Base-by-base conservation (phyloP, 2,797 vertebrate species). In the Sciaenops ocellatus region DNA sequence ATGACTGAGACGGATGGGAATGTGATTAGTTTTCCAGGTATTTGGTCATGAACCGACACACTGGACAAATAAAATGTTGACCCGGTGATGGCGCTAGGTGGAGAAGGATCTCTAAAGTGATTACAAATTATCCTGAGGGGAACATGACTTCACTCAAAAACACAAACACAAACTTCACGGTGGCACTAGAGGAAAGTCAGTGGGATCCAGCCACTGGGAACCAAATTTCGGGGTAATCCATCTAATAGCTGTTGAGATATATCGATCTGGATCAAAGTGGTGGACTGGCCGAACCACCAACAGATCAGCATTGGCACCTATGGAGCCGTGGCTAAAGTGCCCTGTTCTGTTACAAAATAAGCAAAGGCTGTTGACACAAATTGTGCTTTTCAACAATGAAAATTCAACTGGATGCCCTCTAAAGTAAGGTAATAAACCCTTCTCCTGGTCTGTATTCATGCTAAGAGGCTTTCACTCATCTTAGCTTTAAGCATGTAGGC, bases 51-150 rank as follows among this genome's bases (percentile, higher is more conserved):
- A 47, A 24, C 30, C 30, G 30, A 34, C 8, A 38, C 34, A 3
- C 34, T 38, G 34, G 34, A 38, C 52, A 54, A 22, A 52, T 55
- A 7, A 16, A 16, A 3, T 16, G 13, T 17, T 28, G 22, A 42
- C 22, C 4, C 8, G 8, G 8, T 28, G 11, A 41, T 22, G 22
- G 13, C 16, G 34, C 34, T 34, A 34, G 34, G 9, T 34, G 34
- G 34, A 38, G 9, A 38, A 67, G 28, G 22, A 42, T 66, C 44
- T 30, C 30, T 28, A 4, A 50, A 61, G 48, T 38, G 5, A 55
- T 41, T 56, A 48, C 16, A 41, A 38, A 38, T 54, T 42, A 61
- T 67, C 47, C 41, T 11, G 54, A 71, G 68, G 47, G 57, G 44
- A 28, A 73, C 41, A n/a, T 59, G 67, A 54, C 44, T 38, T 38